phyloP scores from a whole-genome alignment of 2,797 vertebrate genomes.

The Sebastes ruberrimus region DNA sequence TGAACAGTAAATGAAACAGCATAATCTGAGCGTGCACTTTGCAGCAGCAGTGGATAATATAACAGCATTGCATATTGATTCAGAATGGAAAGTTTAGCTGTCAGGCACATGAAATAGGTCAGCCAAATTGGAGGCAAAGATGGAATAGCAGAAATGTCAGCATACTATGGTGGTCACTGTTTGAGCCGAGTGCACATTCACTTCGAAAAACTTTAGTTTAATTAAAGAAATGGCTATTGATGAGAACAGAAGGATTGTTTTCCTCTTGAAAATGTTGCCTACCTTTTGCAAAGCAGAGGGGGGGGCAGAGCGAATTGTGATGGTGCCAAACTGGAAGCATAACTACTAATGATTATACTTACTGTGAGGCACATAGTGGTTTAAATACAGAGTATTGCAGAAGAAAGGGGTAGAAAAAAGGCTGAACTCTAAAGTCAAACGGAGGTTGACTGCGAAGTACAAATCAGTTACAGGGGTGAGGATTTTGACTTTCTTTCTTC shows the following conservation, averaged over 20 bases:
- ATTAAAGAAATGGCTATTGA: not conserved
- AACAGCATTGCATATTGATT: slow-evolving; percentile 10
- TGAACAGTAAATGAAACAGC: not conserved
- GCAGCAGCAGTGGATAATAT: not conserved
- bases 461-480: not conserved
- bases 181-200: slow-evolving; percentile 1
- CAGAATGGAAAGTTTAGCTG: slow-evolving; percentile 28
- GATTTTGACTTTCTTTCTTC: not conserved
- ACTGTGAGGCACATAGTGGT: not conserved
- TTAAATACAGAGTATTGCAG: slow-evolving; percentile 8
- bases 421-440: not conserved
- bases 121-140: slow-evolving; percentile 17
- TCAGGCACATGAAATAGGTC: slow-evolving; percentile 13
- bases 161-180: not conserved
- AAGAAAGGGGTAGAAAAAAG: not conserved
- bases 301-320: not conserved
- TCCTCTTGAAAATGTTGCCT: not conserved
- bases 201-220: not conserved
- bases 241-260: not conserved
- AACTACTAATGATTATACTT: slow-evolving; percentile 1
- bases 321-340: slow-evolving; percentile 2
- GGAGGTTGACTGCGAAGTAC: not conserved
- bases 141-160: slow-evolving; percentile 17
- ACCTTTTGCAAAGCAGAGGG: not conserved
- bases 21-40: not conserved